phyloP scores from a whole-genome alignment of 64 coral and sea anemone genomes.

The Orbicella faveolata region DNA sequence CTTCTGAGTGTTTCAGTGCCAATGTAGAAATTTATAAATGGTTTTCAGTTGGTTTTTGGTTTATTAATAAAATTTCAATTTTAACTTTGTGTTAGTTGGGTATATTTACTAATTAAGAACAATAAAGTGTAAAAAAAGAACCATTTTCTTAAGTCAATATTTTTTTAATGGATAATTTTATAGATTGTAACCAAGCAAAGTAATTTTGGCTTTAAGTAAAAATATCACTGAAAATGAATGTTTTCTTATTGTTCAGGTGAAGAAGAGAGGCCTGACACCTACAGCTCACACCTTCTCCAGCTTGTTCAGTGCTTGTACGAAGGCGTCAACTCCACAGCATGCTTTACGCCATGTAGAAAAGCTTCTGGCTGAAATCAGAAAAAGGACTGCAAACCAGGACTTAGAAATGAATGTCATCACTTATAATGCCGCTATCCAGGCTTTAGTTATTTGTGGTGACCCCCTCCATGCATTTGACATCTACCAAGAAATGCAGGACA shows the following conservation, averaged over 20 bases:
- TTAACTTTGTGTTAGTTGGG: no score
- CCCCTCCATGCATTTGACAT: constrained; percentile 50
- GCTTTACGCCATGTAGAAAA: constrained; percentile 57
- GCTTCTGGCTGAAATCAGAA: constrained; percentile 50
- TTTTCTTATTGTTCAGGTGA: constrained; percentile 49
- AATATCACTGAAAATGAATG: not conserved
- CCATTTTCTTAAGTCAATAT: no score
- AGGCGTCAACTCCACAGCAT: constrained; percentile 16
- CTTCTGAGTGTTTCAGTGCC: no score
- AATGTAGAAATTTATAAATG: no score
- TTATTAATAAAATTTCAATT: no score
- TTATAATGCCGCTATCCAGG: constrained; percentile 87
- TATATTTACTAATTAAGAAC: no score
- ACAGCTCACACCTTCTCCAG: constrained; percentile 77
- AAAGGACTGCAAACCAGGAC: constrained; percentile 5
- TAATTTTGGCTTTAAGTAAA: no score
- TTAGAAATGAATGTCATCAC: constrained; percentile 68
- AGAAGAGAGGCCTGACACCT: constrained; percentile 71
- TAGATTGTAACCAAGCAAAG: no score
- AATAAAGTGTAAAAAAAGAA: no score
- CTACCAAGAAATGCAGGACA: constrained; percentile 49
- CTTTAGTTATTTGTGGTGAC: constrained; percentile 61
- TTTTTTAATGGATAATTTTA: no score
- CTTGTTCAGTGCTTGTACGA: constrained; percentile 64
- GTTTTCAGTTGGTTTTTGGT: no score